A percentile compares a stretch with the other conserved stretches of the same genome.
These are phyloP conservation scores for Linnaemya tessellans DNA, from an alignment of 2,888 invertebrate species.

Conservation along the genomic window DNA sequence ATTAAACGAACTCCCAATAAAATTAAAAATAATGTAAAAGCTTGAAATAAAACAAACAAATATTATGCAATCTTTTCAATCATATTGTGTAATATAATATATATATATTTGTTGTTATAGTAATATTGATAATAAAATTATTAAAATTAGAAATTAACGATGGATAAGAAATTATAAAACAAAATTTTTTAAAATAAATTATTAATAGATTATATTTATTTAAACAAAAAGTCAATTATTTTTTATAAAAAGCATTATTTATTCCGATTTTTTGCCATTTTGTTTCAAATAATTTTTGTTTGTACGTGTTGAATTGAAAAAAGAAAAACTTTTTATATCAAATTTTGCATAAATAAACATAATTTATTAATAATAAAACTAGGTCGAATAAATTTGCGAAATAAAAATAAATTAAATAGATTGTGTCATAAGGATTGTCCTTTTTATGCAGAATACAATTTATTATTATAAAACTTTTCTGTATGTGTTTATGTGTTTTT, in stretches of 20 bases:
- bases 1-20: background rate
- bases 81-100: constrained; percentile 59
- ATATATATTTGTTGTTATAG: constrained; percentile 53
- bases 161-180: constrained; percentile 29
- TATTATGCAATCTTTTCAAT: constrained; percentile 66
- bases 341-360: no score
- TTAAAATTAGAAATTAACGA: constrained; percentile 58
- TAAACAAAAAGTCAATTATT: no score
- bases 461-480: background rate
- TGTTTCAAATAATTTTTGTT: no score
- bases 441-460: constrained; percentile 5
- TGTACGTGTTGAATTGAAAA: no score
- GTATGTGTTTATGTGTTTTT: background rate
- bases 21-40: background rate
- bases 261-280: no score
- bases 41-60: constrained; percentile 64
- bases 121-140: constrained; percentile 46
- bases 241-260: no score
- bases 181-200: constrained; percentile 39
- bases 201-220: no score
- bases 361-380: no score
- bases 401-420: constrained; percentile 50
- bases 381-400: no score
- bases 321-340: no score
- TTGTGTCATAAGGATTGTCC: constrained; percentile 5